phyloP scores from a whole-genome alignment of 2,797 vertebrate species.

The Falco novaeseelandiae region DNA sequence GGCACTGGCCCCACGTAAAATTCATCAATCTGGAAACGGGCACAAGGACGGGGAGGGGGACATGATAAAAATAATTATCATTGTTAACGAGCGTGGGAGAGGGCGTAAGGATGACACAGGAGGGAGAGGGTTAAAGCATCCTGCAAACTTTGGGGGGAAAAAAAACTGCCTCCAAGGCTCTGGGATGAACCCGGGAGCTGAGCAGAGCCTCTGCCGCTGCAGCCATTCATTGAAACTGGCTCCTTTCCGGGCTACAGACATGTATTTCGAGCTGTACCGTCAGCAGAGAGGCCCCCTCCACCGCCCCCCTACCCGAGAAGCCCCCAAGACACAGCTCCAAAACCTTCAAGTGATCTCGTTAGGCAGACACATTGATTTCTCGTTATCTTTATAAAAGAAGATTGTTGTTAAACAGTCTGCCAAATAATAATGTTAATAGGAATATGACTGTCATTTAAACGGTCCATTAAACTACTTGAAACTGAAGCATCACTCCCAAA shows the following conservation, averaged over 20 bases:
- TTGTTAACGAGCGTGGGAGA: neutral
- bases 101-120: neutral
- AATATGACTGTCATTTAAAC: slow-evolving; percentile 13
- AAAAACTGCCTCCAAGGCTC: slow-evolving; percentile 31
- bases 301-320: neutral
- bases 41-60: neutral
- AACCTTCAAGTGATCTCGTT: neutral
- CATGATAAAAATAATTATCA: neutral
- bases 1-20: slow-evolving; percentile 97
- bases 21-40: slow-evolving; percentile 89
- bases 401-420: slow-evolving; percentile 11
- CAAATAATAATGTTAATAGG: slow-evolving; percentile 25
- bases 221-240: neutral
- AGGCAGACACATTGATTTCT: slow-evolving; percentile 19
- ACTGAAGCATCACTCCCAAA: neutral
- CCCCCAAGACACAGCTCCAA: neutral
- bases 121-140: slow-evolving; percentile 55
- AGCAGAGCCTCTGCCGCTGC: neutral
- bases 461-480: slow-evolving; percentile 31
- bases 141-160: slow-evolving; percentile 60
- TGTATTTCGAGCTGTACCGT: neutral
- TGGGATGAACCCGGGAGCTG: neutral
- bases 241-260: neutral
- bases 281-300: neutral
- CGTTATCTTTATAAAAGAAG: neutral